Evolutionary conservation across 2,888 invertebrate genomes (phyloP), one percentile per base, ranked within the genome.

Genomic region (Tenodera sinensis): DNA sequence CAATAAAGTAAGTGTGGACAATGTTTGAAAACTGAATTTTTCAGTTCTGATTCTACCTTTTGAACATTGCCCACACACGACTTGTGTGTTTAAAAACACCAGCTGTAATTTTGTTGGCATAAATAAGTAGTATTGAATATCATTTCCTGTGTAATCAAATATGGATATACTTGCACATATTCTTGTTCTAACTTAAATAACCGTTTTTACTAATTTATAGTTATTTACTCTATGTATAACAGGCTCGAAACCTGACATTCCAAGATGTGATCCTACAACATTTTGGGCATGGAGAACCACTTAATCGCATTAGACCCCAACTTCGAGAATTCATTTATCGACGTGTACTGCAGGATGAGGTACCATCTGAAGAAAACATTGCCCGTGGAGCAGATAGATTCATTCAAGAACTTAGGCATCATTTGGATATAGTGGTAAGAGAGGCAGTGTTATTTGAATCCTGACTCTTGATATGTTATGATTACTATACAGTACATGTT

Each of bases 261-360:
- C 91, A 92, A 27, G 93, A 94, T 91, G 90, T 94, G 84, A 91
- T 93, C 89, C 91, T 92, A 54, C 91, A 94, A 84, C 92, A 93
- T 90, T 92, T 93, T 90, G 94, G 93, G 90, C 92, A 92, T 92
- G 93, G 91, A 90, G 93, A 91, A 89, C 93, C 94, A 0, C 92
- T 95, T 82, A 93, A 93, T 89, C 93, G 93, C 84, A 92, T 95
- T 83, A 93, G 93, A 83, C 92, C 91, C 9, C 93, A 93, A 34
- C 92, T 95, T 54, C 93, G 93, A 88, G 92, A 93, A 83, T 95
- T 95, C 92, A 92, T 95, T 83, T 91, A 92, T 27, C 92, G 93
- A 12, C 92, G 93, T 8, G 92, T 95, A 1, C 92, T 95, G 88
- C 92, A 94, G 34, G 94, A 93, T 83, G 92, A 92, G 14, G 91